Percentiles rank a stretch among this genome's conserved stretches.
phyloP scores from a whole-genome alignment of 2,888 invertebrate genomes.

The Deilephila porcellus region DNA sequence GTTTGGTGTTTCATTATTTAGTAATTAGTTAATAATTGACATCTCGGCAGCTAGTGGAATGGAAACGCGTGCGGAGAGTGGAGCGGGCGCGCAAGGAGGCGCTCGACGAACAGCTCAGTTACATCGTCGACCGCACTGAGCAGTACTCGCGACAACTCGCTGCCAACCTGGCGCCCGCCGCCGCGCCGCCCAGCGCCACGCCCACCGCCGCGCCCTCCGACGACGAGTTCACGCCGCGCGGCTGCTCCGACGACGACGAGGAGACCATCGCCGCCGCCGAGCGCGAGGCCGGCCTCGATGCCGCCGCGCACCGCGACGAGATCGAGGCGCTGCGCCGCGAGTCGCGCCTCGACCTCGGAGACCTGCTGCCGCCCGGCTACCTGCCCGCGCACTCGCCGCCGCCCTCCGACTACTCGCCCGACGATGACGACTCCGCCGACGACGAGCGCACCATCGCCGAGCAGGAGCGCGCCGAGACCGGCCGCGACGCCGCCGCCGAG shows the following conservation, averaged over 20 bases:
- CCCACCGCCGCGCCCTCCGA: slow-evolving; percentile 61
- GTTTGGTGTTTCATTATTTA: too few species aligned
- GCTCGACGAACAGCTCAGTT: slow-evolving; percentile 97
- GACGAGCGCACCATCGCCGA: slow-evolving; percentile 75
- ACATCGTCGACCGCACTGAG: slow-evolving; percentile 99
- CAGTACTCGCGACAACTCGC: slow-evolving; percentile 96
- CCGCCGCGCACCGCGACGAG: slow-evolving; percentile 87
- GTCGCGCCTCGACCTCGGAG: slow-evolving; percentile 94
- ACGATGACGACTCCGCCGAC: slow-evolving; percentile 88
- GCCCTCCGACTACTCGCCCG: slow-evolving; percentile 89
- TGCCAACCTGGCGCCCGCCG: slow-evolving; percentile 87
- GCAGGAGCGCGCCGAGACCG: slow-evolving; percentile 87
- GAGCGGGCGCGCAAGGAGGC: slow-evolving; percentile 98
- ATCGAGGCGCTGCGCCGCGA: slow-evolving; percentile 94
- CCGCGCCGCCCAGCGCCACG: slow-evolving; percentile 51
- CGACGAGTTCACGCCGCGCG: slow-evolving; percentile 93
- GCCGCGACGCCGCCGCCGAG: slow-evolving; percentile 85
- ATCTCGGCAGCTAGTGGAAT: slow-evolving; percentile 91
- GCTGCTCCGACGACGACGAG: slow-evolving; percentile 93
- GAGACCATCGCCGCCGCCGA: slow-evolving; percentile 96
- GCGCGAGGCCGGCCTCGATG: slow-evolving; percentile 85
- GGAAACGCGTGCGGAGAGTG: slow-evolving; percentile 95
- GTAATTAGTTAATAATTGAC: not conserved
- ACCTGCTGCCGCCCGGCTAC: slow-evolving; percentile 94
- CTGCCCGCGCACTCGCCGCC: slow-evolving; percentile 86